Evolutionary conservation across 2,113 vertebrate genomes (phyloP).

Genomic region (Poeciliopsis occidentalis): DNA sequence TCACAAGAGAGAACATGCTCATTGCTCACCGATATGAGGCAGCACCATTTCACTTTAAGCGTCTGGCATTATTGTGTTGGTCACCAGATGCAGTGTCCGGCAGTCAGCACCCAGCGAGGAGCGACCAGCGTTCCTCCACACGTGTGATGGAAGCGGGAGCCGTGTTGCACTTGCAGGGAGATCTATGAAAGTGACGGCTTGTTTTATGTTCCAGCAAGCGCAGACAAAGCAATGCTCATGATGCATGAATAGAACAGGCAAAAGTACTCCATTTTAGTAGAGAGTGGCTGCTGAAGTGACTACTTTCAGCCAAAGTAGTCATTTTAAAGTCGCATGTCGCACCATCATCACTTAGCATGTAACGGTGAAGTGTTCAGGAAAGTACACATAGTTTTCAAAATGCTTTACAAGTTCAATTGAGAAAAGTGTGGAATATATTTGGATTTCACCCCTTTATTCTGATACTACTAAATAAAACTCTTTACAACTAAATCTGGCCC

Average conservation of each 20-base stretch:
- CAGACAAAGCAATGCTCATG: neutral
- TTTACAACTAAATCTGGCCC: neutral
- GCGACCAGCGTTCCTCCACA: slow-evolving; percentile 78
- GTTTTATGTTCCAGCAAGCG: neutral
- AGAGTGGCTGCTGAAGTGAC: too few species aligned
- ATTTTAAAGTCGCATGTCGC: too few species aligned
- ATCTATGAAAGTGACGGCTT: slow-evolving; percentile 46
- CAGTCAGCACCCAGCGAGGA: slow-evolving; percentile 76
- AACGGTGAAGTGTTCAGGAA: too few species aligned
- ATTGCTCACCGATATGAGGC: neutral
- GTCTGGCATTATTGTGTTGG: neutral
- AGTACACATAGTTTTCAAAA: neutral
- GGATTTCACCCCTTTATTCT: neutral
- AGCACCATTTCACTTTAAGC: neutral
- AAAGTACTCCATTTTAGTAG: too few species aligned
- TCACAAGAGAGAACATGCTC: neutral
- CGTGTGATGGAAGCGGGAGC: slow-evolving; percentile 71
- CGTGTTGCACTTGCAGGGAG: slow-evolving; percentile 76
- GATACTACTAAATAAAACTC: neutral
- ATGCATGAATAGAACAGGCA: neutral
- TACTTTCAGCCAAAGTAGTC: too few species aligned
- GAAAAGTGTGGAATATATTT: neutral
- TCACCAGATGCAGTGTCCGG: slow-evolving; percentile 80
- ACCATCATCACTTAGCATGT: too few species aligned
- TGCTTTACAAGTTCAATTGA: neutral